Conservation (phyloP, 2,113 vertebrate genomes). For the Hucho hucho region DNA sequence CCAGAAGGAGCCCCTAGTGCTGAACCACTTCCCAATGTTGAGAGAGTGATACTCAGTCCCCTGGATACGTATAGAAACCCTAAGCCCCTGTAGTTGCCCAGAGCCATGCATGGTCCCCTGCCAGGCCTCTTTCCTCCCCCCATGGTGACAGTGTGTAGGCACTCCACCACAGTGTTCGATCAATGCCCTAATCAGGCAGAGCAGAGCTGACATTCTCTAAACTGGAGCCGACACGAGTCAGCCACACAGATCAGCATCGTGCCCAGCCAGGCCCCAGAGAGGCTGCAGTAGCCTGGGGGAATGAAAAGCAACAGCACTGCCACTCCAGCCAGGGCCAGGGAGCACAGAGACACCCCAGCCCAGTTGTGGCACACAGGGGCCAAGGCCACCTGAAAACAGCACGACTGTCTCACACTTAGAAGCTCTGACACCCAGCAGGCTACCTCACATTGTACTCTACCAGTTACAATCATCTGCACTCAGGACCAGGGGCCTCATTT, state of each 20-base stretch:
- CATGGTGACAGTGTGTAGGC: not conserved
- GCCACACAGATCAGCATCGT: slow-evolving; percentile 28
- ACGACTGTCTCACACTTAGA: slow-evolving; percentile 6
- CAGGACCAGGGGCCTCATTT: no score
- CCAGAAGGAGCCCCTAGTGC: no score
- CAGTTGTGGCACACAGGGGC: slow-evolving; percentile 45
- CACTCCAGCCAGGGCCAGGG: slow-evolving; percentile 50
- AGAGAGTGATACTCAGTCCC: not conserved
- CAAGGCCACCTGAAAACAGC: slow-evolving; percentile 20
- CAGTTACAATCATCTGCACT: not conserved
- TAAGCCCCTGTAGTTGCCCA: not conserved
- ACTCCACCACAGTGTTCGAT: not conserved
- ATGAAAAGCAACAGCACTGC: slow-evolving; percentile 62
- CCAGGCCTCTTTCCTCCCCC: not conserved
- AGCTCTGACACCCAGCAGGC: not conserved
- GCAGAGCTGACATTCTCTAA: slow-evolving; percentile 29
- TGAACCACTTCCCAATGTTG: no score
- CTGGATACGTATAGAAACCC: not conserved
- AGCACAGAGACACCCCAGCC: slow-evolving; percentile 32
- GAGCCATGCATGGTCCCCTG: not conserved
- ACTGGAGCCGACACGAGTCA: slow-evolving; percentile 43
- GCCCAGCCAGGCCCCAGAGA: slow-evolving; percentile 41
- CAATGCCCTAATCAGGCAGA: slow-evolving; percentile 54
- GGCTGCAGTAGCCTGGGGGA: slow-evolving; percentile 57
- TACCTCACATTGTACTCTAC: not conserved